A percentile compares a stretch with the other conserved stretches of the same genome.
These are phyloP conservation scores for Pogonocherus hispidulus DNA, from an alignment of 2,888 invertebrate genomes.

Conservation along the genomic window DNA sequence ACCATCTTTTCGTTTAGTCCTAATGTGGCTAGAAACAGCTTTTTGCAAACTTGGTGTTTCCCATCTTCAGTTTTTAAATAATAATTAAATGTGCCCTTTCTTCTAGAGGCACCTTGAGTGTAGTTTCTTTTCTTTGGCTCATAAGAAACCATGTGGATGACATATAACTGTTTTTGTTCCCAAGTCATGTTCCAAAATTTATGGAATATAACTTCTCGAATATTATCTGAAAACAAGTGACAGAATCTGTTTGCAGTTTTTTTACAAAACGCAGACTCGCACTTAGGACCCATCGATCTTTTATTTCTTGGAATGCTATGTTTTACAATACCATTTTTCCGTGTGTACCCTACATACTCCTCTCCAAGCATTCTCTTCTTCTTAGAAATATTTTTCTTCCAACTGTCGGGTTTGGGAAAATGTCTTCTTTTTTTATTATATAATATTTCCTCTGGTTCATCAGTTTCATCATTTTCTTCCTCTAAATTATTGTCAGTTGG, in stretches of 20 bases:
- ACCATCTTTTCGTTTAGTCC: constrained; percentile 29
- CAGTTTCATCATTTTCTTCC: not conserved
- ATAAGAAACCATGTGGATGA: constrained; percentile 23
- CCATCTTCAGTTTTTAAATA: constrained; percentile 11
- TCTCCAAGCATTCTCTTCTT: constrained; percentile 43
- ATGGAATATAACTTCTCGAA: constrained; percentile 25
- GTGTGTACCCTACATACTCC: constrained; percentile 42
- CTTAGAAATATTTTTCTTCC: constrained; percentile 40
- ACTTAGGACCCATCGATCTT: constrained; percentile 31
- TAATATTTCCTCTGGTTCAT: constrained; percentile 1
- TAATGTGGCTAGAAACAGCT: constrained; percentile 24
- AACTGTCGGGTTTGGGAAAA: constrained; percentile 13
- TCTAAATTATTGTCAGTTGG: constrained; percentile 1
- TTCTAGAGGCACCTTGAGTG: constrained; percentile 23
- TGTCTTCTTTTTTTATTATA: constrained; percentile 26
- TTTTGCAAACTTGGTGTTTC: constrained; percentile 25
- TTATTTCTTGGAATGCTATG: constrained; percentile 33
- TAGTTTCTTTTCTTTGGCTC: constrained; percentile 24
- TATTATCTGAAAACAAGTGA: constrained; percentile 22
- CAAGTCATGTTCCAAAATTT: constrained; percentile 35
- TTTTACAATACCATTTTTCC: constrained; percentile 33
- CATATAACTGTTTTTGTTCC: constrained; percentile 29
- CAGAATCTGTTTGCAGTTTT: constrained; percentile 31
- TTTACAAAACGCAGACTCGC: constrained; percentile 34
- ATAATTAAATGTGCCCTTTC: constrained; percentile 25